Evolutionary conservation across 1,140 invertebrate genomes (phyloP).

Genomic region (Musca vetustissima): DNA sequence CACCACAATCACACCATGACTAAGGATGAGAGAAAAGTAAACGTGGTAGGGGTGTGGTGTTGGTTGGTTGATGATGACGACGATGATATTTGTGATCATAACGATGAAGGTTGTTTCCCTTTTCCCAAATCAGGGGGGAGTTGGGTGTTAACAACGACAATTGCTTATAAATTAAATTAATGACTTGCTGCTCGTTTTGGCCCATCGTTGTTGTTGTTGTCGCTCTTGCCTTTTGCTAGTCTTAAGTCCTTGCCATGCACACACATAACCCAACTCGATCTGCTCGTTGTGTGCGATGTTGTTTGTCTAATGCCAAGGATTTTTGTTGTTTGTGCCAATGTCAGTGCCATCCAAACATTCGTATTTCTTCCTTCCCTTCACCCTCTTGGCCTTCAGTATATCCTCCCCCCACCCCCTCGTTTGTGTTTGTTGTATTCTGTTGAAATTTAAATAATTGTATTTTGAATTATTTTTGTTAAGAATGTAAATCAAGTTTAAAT

Average conservation of each 20-base stretch:
- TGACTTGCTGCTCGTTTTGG: slow-evolving; percentile 7
- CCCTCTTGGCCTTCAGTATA: too few species aligned
- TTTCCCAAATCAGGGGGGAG: background rate
- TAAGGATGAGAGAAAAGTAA: too few species aligned
- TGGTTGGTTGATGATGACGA: background rate
- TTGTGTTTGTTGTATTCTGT: background rate
- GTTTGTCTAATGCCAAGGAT: background rate
- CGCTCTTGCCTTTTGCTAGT: background rate
- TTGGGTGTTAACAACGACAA: slow-evolving; percentile 23
- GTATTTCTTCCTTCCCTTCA: too few species aligned
- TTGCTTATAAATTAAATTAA: slow-evolving; percentile 29
- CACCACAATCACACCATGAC: too few species aligned
- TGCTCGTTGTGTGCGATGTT: background rate
- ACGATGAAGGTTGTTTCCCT: too few species aligned
- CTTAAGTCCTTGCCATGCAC: background rate
- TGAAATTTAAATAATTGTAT: slow-evolving; percentile 17
- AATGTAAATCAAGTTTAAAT: slow-evolving; percentile 17
- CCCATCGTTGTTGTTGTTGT: background rate
- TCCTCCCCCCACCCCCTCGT: too few species aligned
- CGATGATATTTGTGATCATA: background rate
- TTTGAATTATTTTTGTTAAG: slow-evolving; percentile 15
- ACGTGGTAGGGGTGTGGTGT: too few species aligned
- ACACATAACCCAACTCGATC: background rate
- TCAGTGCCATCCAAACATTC: too few species aligned
- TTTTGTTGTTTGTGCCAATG: background rate